These are phyloP conservation scores for Seriola dumerili DNA, from an alignment of 2,113 vertebrate species.

Conservation along the genomic window DNA sequence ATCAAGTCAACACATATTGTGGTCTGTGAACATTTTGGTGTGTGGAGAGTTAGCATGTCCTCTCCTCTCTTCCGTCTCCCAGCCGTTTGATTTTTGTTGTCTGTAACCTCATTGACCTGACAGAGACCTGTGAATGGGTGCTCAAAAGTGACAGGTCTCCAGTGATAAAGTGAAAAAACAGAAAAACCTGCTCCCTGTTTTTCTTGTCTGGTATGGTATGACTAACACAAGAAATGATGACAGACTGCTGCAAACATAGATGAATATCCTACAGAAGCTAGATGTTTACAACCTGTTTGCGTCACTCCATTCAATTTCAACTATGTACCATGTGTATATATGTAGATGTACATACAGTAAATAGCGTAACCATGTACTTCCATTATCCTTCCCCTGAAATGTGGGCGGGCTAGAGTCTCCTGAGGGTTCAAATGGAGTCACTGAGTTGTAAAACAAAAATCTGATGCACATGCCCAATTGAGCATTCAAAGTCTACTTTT, in stretches of 20 bases:
- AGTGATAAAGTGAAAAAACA: no score
- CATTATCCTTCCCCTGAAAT: background rate
- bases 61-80: background rate
- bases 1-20: no score
- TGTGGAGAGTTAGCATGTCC: background rate
- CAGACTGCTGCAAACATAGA: background rate
- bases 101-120: background rate
- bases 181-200: no score
- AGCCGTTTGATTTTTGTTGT: background rate
- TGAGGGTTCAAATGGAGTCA: background rate
- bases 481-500: background rate
- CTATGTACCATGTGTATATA: no score
- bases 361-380: background rate
- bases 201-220: no score
- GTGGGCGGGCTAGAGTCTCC: background rate
- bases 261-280: background rate
- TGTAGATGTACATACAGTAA: no score
- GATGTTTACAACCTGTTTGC: background rate
- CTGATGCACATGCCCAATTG: background rate
- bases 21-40: background rate
- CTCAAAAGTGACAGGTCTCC: no score
- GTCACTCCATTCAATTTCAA: no score
- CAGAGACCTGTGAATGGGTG: background rate
- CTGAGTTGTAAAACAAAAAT: no score
- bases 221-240: no score